Base-by-base conservation (phyloP, 1,140 invertebrate genomes). In the Heliconius melpomene region DNA sequence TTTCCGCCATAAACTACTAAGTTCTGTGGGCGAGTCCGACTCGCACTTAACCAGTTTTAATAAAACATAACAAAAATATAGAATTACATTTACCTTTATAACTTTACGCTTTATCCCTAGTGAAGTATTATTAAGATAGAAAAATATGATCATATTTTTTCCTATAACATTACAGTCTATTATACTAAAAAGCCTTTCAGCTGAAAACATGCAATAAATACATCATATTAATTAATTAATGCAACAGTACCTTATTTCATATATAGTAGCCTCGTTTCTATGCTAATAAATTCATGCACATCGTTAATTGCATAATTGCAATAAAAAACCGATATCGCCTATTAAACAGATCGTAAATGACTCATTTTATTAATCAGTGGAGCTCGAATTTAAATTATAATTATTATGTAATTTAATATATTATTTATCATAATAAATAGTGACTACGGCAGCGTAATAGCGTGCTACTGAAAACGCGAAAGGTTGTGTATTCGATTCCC, bases 201-300 rank as follows among this genome's bases (percentile, higher is more conserved):
- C 60, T 66, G 60, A 66, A 66, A 66, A 29, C 13, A 66, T 5
- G 60, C 3, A 66, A 66, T 66, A 66, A 66, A 66, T 66, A 66
- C 60, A 66, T 66, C 26, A 29, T n/a, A 23, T 3, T 66, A 66
- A 66, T 3, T 66, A 66, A 66, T 66, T 66, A 66, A 66, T 74
- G 66, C 40, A 57, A 75, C 74, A 76, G 74, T 79, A 79, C 78
- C 75, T 75, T 75, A 70, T 79, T 74, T 74, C 71, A 75, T 72
- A 72, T 74, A 79, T 36, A 36, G 32, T 75, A 74, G 75, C 60
- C 60, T 40, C 75, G 75, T 79, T 79, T 79, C 66, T 70, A 79
- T 79, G 78, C 60, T 75, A 79, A 79, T 79, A 75, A 79, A 79
- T 79, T 79, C 78, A 74, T 75, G 78, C 75, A 26, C 60, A 32